These are phyloP conservation scores for Brachyhypopomus gauderio DNA, from an alignment of 2,113 vertebrate species.

Conservation along the genomic window DNA sequence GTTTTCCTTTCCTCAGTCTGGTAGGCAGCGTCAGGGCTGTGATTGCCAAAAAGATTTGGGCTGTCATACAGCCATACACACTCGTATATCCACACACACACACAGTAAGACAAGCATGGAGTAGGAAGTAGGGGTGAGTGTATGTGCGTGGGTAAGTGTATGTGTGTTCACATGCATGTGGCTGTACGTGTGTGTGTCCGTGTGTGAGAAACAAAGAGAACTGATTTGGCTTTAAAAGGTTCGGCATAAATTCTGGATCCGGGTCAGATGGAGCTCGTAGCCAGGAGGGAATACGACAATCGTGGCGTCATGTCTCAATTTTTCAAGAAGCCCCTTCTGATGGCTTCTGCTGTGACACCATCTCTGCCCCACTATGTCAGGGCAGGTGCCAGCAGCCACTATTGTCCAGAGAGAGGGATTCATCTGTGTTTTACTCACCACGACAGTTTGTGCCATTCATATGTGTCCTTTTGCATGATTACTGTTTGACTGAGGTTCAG, in stretches of 20 bases:
- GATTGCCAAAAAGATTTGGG: slow-evolving; percentile 2
- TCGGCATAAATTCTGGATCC: background rate
- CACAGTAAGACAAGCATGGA: background rate
- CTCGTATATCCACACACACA: background rate
- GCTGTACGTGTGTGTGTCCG: too few relatives aligned
- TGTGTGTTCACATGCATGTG: background rate
- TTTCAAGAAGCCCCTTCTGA: slow-evolving; percentile 53
- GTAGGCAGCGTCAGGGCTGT: background rate
- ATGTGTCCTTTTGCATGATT: background rate
- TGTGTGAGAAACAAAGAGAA: too few relatives aligned
- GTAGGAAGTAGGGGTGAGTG: background rate
- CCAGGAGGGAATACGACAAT: slow-evolving; percentile 29
- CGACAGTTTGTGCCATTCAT: background rate
- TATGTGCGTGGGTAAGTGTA: background rate
- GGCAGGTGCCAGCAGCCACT: slow-evolving; percentile 4
- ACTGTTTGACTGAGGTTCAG: background rate
- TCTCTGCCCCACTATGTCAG: background rate
- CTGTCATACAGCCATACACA: slow-evolving; percentile 34
- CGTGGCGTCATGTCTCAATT: slow-evolving; percentile 40
- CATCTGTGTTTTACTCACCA: background rate
- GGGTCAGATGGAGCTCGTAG: slow-evolving; percentile 30
- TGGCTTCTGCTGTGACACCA: slow-evolving; percentile 34
- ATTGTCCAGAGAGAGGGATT: slow-evolving; percentile 2
- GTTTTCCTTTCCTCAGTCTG: slow-evolving; percentile 1
- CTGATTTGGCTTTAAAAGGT: too few relatives aligned